These are phyloP conservation scores for Phoenicopterus ruber DNA, from an alignment of 2,113 vertebrate genomes.

Conservation along the genomic window DNA sequence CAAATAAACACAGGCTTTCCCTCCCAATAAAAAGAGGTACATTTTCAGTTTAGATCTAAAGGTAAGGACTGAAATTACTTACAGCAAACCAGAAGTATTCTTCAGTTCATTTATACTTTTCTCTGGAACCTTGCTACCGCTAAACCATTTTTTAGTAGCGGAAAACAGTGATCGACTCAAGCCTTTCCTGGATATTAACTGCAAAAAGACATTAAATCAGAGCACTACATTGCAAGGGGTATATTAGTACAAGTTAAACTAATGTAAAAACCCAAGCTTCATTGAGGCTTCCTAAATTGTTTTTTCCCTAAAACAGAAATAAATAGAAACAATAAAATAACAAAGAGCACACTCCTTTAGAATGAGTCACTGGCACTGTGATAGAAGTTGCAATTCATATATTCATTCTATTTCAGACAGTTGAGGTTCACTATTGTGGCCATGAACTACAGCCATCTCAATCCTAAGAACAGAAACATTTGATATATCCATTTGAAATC, in stretches of 20 bases:
- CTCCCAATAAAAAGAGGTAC: background rate
- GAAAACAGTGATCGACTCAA: conserved; percentile 93
- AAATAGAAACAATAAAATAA: background rate
- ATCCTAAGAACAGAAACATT: background rate
- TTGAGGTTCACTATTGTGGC: background rate
- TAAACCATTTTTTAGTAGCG: conserved; percentile 99
- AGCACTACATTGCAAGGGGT: background rate
- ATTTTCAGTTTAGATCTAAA: background rate
- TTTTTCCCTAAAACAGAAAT: background rate
- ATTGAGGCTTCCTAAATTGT: background rate
- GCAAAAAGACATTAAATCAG: conserved; percentile 17
- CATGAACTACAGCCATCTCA: background rate
- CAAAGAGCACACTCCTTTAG: background rate
- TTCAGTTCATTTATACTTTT: conserved; percentile 92
- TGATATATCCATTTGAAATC: background rate
- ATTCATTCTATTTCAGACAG: background rate
- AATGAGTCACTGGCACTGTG: background rate
- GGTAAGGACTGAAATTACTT: conserved; percentile 63
- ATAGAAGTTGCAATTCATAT: background rate
- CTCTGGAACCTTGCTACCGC: conserved; percentile 94
- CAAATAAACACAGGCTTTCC: background rate
- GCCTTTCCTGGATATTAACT: conserved; percentile 96
- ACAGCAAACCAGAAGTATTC: conserved; percentile 91
- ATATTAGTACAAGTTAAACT: background rate
- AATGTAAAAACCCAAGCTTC: background rate